Conservation (phyloP, 2,888 invertebrate species). For the Drosophila niveifrons region DNA sequence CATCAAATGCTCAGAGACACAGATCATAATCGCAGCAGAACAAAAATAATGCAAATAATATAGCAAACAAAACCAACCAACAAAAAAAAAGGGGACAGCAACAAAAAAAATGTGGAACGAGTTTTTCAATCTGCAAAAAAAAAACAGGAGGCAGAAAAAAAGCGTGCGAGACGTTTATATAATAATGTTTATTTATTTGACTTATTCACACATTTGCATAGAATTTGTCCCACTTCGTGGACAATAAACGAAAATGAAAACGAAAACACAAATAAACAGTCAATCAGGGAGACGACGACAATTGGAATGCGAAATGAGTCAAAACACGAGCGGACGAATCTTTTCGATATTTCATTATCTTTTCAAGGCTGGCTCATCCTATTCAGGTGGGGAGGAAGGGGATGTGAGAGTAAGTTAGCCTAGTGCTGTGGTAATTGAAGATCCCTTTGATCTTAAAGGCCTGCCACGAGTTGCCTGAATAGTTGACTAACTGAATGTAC, state of each 20-base stretch:
- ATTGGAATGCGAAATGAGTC: conserved; percentile 73
- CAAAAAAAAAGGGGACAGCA: conserved; percentile 20
- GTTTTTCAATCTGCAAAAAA: conserved; percentile 41
- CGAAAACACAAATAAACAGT: conserved; percentile 53
- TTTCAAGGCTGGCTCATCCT: conserved; percentile 54
- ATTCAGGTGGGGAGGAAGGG: conserved; percentile 5
- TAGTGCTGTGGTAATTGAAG: conserved; percentile 31
- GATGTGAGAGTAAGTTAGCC: conserved; percentile 35
- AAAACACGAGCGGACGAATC: conserved; percentile 40
- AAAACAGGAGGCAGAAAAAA: conserved; percentile 6
- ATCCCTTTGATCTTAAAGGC: conserved; percentile 45
- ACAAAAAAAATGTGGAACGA: conserved; percentile 40
- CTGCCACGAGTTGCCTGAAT: conserved; percentile 8
- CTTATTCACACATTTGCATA: conserved; percentile 67
- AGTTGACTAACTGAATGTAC: conserved; percentile 16
- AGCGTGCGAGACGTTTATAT: conserved; percentile 66
- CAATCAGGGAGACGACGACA: conserved; percentile 37
- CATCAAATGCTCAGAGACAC: conserved; percentile 65
- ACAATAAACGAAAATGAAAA: conserved; percentile 45
- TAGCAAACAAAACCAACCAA: background rate
- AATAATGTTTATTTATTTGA: conserved; percentile 76
- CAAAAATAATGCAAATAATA: conserved; percentile 18
- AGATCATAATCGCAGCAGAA: conserved; percentile 55
- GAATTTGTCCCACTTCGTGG: conserved; percentile 78
- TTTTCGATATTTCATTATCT: conserved; percentile 42